Evolutionary conservation across 2,888 invertebrate species (phyloP).

Genomic region (Tholera decimalis): DNA sequence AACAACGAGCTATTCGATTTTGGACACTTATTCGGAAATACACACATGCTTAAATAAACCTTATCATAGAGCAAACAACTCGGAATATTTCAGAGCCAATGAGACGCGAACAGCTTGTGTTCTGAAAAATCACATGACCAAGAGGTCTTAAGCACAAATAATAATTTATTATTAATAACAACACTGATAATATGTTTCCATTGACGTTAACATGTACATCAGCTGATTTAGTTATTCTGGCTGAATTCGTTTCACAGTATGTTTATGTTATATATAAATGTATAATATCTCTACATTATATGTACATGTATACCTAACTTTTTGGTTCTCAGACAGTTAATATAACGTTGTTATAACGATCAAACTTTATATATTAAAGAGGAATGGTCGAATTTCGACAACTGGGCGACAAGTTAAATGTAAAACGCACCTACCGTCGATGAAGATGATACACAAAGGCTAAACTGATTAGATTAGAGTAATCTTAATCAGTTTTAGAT

Average conservation of each 20-base stretch:
- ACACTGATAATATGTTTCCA: constrained; percentile 42
- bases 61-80: background rate
- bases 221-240: constrained; percentile 37
- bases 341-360: too few relatives aligned
- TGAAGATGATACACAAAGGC: constrained; percentile 6
- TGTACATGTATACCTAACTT: too few relatives aligned
- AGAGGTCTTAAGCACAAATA: constrained; percentile 52
- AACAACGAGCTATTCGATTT: too few relatives aligned
- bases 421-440: too few relatives aligned
- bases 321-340: too few relatives aligned
- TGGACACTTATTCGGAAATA: too few relatives aligned
- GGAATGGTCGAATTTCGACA: too few relatives aligned
- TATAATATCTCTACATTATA: too few relatives aligned
- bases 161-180: constrained; percentile 48
- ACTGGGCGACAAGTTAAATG: too few relatives aligned
- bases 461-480: constrained; percentile 25
- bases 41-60: constrained; percentile 4
- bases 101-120: constrained; percentile 27
- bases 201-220: constrained; percentile 48
- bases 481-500: constrained; percentile 40
- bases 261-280: constrained; percentile 19
- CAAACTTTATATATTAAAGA: too few relatives aligned
- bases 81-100: constrained; percentile 20
- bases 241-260: constrained; percentile 4
- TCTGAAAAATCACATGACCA: constrained; percentile 40